Evolutionary conservation across 1,140 invertebrate species (phyloP).

Genomic region (Mylabris phalerata): DNA sequence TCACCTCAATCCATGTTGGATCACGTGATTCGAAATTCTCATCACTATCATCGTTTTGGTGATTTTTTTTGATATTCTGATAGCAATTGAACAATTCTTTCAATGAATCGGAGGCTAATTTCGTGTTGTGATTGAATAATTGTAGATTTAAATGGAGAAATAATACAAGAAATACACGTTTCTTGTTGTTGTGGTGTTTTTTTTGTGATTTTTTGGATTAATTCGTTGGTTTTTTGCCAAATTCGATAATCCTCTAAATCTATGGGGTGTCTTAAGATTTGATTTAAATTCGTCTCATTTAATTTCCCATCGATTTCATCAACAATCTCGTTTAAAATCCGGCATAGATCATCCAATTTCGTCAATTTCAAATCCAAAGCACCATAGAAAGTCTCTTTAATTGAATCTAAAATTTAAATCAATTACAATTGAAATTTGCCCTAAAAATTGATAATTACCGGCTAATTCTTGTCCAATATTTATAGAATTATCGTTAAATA

Average conservation of each 20-base stretch:
- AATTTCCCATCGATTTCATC: conserved; percentile 47
- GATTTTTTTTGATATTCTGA: conserved; percentile 50
- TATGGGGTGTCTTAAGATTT: conserved; percentile 44
- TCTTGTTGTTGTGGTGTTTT: conserved; percentile 36
- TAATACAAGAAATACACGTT: conserved; percentile 56
- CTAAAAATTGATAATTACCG: neutral
- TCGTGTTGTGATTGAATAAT: conserved; percentile 59
- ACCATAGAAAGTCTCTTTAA: conserved; percentile 56
- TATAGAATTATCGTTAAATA: conserved; percentile 50
- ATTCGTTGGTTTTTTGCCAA: conserved; percentile 51
- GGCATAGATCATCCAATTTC: conserved; percentile 53
- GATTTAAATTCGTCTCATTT: conserved; percentile 34
- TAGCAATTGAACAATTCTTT: conserved; percentile 63
- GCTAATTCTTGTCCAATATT: conserved; percentile 52
- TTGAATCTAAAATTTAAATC: conserved; percentile 32
- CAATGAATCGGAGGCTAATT: conserved; percentile 58
- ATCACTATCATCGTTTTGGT: conserved; percentile 35
- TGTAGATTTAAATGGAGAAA: conserved; percentile 65
- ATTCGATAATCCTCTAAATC: conserved; percentile 48
- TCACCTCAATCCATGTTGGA: conserved; percentile 70
- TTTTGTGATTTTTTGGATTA: conserved; percentile 45
- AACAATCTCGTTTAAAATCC: conserved; percentile 50
- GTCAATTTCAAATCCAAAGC: conserved; percentile 56
- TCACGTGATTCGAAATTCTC: conserved; percentile 41
- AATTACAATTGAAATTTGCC: conserved; percentile 2